These are phyloP conservation scores for Hypotaenidia philippensis DNA, from an alignment of 2,797 vertebrate genomes.

Conservation along the genomic window DNA sequence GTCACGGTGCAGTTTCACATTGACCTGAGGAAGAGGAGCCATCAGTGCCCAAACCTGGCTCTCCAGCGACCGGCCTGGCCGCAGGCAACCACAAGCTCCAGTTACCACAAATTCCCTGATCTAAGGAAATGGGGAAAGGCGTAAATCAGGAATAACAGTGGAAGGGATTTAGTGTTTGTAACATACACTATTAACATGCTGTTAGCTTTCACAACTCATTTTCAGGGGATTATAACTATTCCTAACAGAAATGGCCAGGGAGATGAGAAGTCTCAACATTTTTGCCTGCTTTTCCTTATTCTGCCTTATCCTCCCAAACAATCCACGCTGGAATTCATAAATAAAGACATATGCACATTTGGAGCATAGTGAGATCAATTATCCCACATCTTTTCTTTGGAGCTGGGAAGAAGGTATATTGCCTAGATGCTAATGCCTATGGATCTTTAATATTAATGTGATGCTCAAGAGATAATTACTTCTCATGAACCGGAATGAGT, in stretches of 20 bases:
- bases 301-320: slow-evolving; percentile 38
- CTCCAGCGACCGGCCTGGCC: neutral
- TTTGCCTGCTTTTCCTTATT: slow-evolving; percentile 45
- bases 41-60: neutral
- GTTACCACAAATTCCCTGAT: neutral
- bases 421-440: slow-evolving; percentile 50
- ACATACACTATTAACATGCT: neutral
- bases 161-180: slow-evolving; percentile 26
- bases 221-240: slow-evolving; percentile 11
- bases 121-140: neutral
- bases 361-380: slow-evolving; percentile 63
- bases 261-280: slow-evolving; percentile 21
- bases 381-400: slow-evolving; percentile 41
- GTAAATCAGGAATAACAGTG: slow-evolving; percentile 16
- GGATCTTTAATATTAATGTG: slow-evolving; percentile 72
- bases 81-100: neutral
- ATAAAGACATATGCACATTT: slow-evolving; percentile 70
- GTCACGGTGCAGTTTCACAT: neutral
- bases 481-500: slow-evolving; percentile 65
- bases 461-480: slow-evolving; percentile 69
- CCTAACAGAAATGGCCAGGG: slow-evolving; percentile 16
- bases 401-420: slow-evolving; percentile 57
- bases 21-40: neutral
- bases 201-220: slow-evolving; percentile 54
- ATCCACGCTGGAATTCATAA: slow-evolving; percentile 61